Conservation (phyloP, 2,113 vertebrate genomes). For the Litocranius walleri region DNA sequence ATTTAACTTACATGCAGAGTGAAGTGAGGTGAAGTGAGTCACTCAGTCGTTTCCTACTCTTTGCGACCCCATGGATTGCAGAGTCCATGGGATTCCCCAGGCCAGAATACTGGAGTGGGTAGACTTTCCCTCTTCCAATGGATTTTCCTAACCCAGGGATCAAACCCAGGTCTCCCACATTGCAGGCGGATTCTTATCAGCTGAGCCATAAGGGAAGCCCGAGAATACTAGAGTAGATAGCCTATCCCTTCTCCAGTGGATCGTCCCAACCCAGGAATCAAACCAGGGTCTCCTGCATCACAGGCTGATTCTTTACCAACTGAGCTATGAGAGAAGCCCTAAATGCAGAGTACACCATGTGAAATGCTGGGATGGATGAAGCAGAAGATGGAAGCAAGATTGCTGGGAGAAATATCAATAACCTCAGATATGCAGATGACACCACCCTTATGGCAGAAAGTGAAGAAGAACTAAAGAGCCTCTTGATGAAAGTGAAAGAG, state of each 20-base stretch:
- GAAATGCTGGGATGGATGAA: background rate
- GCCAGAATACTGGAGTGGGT: background rate
- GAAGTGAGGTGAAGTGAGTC: background rate
- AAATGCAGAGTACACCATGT: background rate
- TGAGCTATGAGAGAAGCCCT: background rate
- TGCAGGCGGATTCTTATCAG: background rate
- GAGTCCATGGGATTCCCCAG: background rate
- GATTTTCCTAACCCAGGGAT: background rate
- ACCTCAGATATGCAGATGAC: background rate
- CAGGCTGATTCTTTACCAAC: background rate
- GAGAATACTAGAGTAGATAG: background rate
- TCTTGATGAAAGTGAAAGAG: background rate
- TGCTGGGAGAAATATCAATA: background rate
- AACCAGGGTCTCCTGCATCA: background rate
- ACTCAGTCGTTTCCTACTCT: background rate
- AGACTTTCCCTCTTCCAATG: background rate
- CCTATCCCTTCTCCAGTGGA: background rate
- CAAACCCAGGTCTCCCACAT: background rate
- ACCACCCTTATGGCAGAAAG: background rate
- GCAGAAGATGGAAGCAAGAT: background rate
- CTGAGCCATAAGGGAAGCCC: background rate
- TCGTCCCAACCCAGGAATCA: background rate
- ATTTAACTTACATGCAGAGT: background rate
- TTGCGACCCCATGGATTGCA: background rate
- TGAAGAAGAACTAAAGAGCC: background rate